Evolutionary conservation across 2,888 invertebrate species (phyloP), one percentile per base, ranked within the genome.

Genomic region (Gymnocheta viridis): DNA sequence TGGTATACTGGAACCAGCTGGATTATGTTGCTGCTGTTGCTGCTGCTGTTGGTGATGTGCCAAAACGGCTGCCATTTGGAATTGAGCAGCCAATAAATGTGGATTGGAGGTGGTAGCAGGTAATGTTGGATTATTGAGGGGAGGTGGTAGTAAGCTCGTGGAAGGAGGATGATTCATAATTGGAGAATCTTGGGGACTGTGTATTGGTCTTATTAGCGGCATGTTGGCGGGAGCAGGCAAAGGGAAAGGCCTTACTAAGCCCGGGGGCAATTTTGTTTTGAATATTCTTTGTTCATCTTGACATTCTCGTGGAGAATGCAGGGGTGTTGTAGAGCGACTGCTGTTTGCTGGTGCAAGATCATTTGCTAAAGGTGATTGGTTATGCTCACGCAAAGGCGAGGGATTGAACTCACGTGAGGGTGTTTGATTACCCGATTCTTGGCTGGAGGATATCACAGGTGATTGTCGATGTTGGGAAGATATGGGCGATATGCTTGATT

Each of bases 1-100:
- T 72, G 89, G 73, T 60, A 72, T 66, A 41, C 32, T 77, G 14
- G 80, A 47, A 9, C 76, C 72, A 24, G 49, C 47, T 17, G 87
- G 87, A 82, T 87, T 86, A 41, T 86, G 88, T 14, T 89, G 89
- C 60, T 89, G 89, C 14, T 89, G 89, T n/a, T 87, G 89, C 58
- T 88, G 89, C 54, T 91, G 91, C 56, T 91, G 91, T 78, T 91
- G 91, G 67, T 94, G 94, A 72, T 94, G 94, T 4, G 94, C 94
- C 14, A 96, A 92, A 12, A 96, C 96, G 49, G 96, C 96, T 9
- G 96, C 96, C 66, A 96, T 96, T 92, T 96, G 96, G 90, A 96
- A 96, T 90, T 96, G 96, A 82, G 96, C 96, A 84, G 95, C 95
- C 89, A 93, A 92, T 91, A 94, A 93, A 92, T 94, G 92, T 89